A percentile compares a stretch with the other conserved stretches of the same genome.
These are phyloP conservation scores for Charaxes varanes DNA, from an alignment of 1,140 invertebrate species.

Conservation along the genomic window DNA sequence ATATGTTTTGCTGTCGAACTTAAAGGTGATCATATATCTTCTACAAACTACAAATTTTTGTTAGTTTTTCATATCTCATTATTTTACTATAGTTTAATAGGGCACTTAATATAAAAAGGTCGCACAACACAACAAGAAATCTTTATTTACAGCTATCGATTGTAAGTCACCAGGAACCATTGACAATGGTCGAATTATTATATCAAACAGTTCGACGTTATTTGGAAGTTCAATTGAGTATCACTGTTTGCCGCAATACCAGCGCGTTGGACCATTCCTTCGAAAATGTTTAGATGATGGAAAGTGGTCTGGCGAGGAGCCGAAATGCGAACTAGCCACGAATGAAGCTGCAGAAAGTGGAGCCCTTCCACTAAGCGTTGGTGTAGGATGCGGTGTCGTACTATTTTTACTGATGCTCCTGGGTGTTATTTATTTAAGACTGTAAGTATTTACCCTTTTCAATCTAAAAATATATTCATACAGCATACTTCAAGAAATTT, in stretches of 20 bases:
- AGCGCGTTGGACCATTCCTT: slow-evolving; percentile 86
- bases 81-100: slow-evolving; percentile 9
- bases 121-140: too few relatives aligned
- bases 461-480: too few relatives aligned
- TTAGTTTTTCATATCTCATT: slow-evolving; percentile 9
- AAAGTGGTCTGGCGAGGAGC: slow-evolving; percentile 88
- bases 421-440: slow-evolving; percentile 82
- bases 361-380: slow-evolving; percentile 84
- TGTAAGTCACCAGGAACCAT: slow-evolving; percentile 86
- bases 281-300: slow-evolving; percentile 89
- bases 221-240: slow-evolving; percentile 90
- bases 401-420: slow-evolving; percentile 84
- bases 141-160: slow-evolving; percentile 84
- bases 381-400: slow-evolving; percentile 85
- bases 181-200: slow-evolving; percentile 89
- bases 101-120: too few relatives aligned
- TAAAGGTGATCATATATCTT: too few relatives aligned
- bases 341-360: slow-evolving; percentile 82
- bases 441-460: slow-evolving; percentile 84
- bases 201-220: slow-evolving; percentile 87
- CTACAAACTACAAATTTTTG: too few relatives aligned
- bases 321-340: slow-evolving; percentile 78
- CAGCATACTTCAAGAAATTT: too few relatives aligned
- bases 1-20: too few relatives aligned
- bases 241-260: slow-evolving; percentile 89